These are phyloP conservation scores for Lucilia sericata DNA, from an alignment of 1,140 invertebrate genomes.

Conservation along the genomic window DNA sequence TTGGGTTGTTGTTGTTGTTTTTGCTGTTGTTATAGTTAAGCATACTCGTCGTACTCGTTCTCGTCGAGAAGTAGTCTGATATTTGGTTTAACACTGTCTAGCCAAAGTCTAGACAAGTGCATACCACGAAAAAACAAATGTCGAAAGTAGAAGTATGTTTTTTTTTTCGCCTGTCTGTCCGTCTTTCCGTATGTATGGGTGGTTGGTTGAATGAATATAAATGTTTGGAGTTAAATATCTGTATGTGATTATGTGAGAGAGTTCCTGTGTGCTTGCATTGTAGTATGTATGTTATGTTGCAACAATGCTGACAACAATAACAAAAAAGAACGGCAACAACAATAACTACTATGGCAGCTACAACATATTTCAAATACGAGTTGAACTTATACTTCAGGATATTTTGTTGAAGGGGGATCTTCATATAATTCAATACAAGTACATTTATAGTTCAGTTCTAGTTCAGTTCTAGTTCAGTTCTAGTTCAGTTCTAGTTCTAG, in stretches of 20 bases:
- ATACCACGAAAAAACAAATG: conserved; percentile 42
- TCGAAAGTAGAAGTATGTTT: conserved; percentile 27
- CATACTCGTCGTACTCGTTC: conserved; percentile 18
- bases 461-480: too few species aligned
- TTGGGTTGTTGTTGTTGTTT: not conserved
- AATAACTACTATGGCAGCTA: not conserved
- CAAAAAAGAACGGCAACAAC: not conserved
- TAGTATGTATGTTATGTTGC: not conserved
- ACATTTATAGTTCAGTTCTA: too few species aligned
- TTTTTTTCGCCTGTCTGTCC: not conserved
- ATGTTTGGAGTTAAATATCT: too few species aligned
- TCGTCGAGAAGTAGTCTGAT: conserved; percentile 31
- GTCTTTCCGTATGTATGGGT: not conserved
- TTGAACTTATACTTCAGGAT: too few species aligned
- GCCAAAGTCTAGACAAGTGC: conserved; percentile 43
- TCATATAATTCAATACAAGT: too few species aligned
- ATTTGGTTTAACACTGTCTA: conserved; percentile 44
- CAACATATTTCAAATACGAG: not conserved
- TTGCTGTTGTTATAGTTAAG: conserved; percentile 14
- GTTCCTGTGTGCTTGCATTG: not conserved
- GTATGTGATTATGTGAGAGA: too few species aligned
- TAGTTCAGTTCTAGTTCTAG: too few species aligned
- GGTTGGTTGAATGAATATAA: not conserved
- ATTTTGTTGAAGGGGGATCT: too few species aligned
- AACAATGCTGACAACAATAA: not conserved